Base-by-base conservation (phyloP, 2,888 invertebrate species). In the Oxytorus armatus region DNA sequence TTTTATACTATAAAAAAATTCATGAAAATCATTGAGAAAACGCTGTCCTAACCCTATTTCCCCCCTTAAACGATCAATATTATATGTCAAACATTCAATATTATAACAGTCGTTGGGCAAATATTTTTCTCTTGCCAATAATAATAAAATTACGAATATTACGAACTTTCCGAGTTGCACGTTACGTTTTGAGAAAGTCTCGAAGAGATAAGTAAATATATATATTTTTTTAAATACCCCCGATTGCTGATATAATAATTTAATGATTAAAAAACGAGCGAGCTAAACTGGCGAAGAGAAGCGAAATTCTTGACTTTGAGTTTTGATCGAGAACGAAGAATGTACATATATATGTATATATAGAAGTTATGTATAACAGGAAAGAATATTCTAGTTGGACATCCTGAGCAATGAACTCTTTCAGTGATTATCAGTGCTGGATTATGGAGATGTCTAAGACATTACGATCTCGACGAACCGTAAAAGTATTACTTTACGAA, bases 391-490 rank as follows among this genome's bases (percentile, higher is more conserved):
- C 14, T 57, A 7, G 36, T 61, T 36, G 36, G 16, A 25, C 57
- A 36, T 63, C 25, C 29, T 29, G 29, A 55, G 47, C 63, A 63
- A 14, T 16, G 69, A 18, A 47, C 70, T 69, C 57, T 51, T 57
- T 16, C 39, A 63, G 65, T 76, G 79, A 77, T 82, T 82, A 84
- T 77, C 75, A 74, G 59, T 81, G 74, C 73, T 72, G 77, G 76
- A 78, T 76, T 81, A 91, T 90, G 89, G 89, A 91, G 91, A 90
- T 88, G 88, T 90, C 88, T 86, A 82, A 83, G 86, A 90, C 82
- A 84, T 91, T 91, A 90, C 86, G 89, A 87, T 82, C 85, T 73
- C 77, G 69, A 53, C 23, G 53, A 73, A 63, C 69, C 81, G 70
- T 82, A 82, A 82, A 82, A 77, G 81, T 81, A 66, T 63, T 66